These are phyloP conservation scores for Acrobasis repandana DNA, from an alignment of 2,888 invertebrate genomes.

Conservation along the genomic window DNA sequence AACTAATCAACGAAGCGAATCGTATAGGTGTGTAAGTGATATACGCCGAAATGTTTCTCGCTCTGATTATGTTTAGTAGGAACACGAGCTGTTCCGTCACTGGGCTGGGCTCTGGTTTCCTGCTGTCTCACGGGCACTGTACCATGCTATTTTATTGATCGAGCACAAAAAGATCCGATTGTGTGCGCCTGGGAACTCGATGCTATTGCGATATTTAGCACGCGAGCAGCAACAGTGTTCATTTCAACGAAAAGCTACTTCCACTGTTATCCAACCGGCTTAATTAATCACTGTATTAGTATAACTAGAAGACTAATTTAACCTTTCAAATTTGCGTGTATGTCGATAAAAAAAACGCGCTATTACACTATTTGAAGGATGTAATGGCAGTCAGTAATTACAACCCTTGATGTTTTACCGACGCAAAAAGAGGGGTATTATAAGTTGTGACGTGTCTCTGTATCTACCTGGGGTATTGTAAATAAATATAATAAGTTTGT, in stretches of 20 bases:
- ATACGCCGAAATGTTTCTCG: constrained; percentile 65
- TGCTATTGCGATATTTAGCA: constrained; percentile 43
- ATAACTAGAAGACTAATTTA: constrained; percentile 21
- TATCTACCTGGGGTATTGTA: too few relatives aligned
- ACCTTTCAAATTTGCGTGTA: constrained; percentile 31
- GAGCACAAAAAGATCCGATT: constrained; percentile 66
- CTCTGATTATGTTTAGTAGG: constrained; percentile 83
- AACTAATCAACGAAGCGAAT: constrained; percentile 9
- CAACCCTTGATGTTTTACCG: too few relatives aligned
- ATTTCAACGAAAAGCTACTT: constrained; percentile 28
- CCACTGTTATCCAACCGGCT: constrained; percentile 22
- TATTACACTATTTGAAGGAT: not conserved
- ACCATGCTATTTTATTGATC: constrained; percentile 66
- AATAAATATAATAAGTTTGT: too few relatives aligned
- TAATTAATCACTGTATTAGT: constrained; percentile 17
- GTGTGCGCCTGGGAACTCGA: constrained; percentile 63
- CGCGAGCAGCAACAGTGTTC: constrained; percentile 32
- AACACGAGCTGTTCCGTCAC: constrained; percentile 87
- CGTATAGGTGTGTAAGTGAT: constrained; percentile 43
- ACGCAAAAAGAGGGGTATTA: not conserved
- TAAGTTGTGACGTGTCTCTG: not conserved
- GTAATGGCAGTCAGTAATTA: not conserved
- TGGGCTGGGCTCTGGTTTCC: constrained; percentile 87
- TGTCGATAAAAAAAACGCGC: constrained; percentile 21
- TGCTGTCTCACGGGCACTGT: constrained; percentile 84